phyloP scores from a whole-genome alignment of 2,888 invertebrate genomes.

The Cheilosia vernalis region DNA sequence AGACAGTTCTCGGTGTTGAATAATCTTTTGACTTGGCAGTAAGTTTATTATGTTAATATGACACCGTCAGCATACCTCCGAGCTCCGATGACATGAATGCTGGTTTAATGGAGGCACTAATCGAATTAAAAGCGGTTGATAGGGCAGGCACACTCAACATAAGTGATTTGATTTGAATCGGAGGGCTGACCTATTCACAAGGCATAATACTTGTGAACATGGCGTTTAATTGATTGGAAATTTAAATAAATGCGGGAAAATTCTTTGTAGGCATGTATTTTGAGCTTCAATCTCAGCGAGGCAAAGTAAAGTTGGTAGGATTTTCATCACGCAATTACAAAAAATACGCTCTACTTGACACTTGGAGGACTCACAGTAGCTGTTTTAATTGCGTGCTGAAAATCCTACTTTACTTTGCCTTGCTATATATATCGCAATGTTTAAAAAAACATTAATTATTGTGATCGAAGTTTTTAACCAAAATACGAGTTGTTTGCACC shows the following conservation, averaged over 20 bases:
- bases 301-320: too few species aligned
- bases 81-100: neutral
- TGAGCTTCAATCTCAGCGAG: too few species aligned
- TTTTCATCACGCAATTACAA: too few species aligned
- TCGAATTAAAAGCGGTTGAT: conserved; percentile 57
- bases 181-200: conserved; percentile 14
- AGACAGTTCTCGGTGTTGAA: conserved; percentile 5
- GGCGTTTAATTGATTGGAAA: conserved; percentile 12
- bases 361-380: too few species aligned
- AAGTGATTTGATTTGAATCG: conserved; percentile 48
- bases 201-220: conserved; percentile 8
- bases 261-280: too few species aligned
- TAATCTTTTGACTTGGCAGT: conserved; percentile 24
- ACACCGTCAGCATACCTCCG: conserved; percentile 16
- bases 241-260: neutral
- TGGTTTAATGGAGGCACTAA: conserved; percentile 43
- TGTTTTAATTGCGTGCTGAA: too few species aligned
- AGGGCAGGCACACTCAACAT: conserved; percentile 20
- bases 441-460: too few species aligned
- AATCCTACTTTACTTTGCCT: too few species aligned
- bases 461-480: too few species aligned
- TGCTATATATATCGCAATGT: too few species aligned
- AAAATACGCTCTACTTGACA: too few species aligned
- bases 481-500: too few species aligned
- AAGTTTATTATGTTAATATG: neutral